Evolutionary conservation across 2,888 invertebrate genomes (phyloP).

Genomic region (Heliconius sara): DNA sequence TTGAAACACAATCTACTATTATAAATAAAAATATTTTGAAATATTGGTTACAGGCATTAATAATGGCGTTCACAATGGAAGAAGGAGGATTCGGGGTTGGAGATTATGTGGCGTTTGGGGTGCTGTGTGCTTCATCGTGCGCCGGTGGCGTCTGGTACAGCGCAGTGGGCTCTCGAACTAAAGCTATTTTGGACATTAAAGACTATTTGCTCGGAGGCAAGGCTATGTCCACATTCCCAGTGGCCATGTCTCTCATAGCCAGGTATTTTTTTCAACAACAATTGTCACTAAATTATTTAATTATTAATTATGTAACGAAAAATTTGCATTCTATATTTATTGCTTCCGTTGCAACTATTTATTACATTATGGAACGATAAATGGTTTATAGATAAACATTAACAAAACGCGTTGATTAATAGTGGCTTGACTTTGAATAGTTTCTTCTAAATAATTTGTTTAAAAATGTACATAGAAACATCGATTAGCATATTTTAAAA

Average conservation of each 20-base stretch:
- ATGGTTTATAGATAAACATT: no score
- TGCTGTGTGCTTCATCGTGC: slow-evolving; percentile 88
- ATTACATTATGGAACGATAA: no score
- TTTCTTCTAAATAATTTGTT: no score
- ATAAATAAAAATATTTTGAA: no score
- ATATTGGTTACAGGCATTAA: slow-evolving; percentile 41
- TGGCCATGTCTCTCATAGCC: slow-evolving; percentile 93
- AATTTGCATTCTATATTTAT: no score
- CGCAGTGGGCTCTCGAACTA: slow-evolving; percentile 80
- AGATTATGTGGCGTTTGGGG: slow-evolving; percentile 87
- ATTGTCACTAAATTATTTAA: not conserved
- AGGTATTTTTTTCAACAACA: slow-evolving; percentile 79
- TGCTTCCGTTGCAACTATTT: no score
- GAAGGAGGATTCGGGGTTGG: slow-evolving; percentile 72
- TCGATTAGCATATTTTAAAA: no score
- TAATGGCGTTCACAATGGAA: slow-evolving; percentile 71
- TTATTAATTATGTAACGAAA: no score
- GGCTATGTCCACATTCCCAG: slow-evolving; percentile 90
- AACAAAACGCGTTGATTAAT: no score
- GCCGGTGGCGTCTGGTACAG: slow-evolving; percentile 89
- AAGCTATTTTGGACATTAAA: slow-evolving; percentile 83
- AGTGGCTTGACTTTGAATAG: no score
- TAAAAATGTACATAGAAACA: no score
- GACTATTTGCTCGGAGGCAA: slow-evolving; percentile 91
- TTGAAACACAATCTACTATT: no score